Evolutionary conservation across 2,797 vertebrate genomes (phyloP), one percentile per base, ranked within the genome.

Genomic region (Stomatorhinus walkeri): DNA sequence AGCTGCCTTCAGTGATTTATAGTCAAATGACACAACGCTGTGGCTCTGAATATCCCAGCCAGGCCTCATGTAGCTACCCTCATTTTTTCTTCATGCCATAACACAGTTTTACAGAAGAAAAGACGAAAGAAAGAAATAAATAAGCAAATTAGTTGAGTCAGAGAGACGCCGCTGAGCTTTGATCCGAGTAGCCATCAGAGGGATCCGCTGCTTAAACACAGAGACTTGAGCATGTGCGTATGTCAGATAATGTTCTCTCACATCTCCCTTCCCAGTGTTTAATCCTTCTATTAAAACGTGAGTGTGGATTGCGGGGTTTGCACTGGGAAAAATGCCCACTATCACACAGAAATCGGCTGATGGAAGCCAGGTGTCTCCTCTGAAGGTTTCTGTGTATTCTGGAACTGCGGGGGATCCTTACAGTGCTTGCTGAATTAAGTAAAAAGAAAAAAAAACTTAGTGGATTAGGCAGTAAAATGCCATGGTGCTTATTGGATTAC

Each of bases 181-280:
- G 94, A 96, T 96, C 93, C 93, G 90, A 90, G 88, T 90, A 92
- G 90, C 93, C 93, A 94, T 95, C 94, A 95, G 94, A 95, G 93
- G 91, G 89, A 93, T 91, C 91, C 49, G 40, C 91, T 89, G 91
- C 92, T 91, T 90, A 84, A 90, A 91, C 92, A 94, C 92, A 91
- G 92, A 93, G 93, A 92, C 90, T 16, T 51, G 8, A 86, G 85
- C 51, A 8, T 32, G 24, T 86, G 22, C 12, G 28, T 14, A 10
- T 4, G n/a, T 48, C 83, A 85, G 83, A 85, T 85, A 36, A 32
- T 28, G 51, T 56, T 86, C 85, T 56, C 85, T 86, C 51, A 87
- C 49, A 87, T 56, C 51, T 86, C 28, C 51, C 28, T 52, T 54
- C 85, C 81, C n/a, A 51, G 51, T 85, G 48, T 52, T 56, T 59